Conservation (phyloP, 1,140 invertebrate genomes). For the Philopotamus ludificatus region DNA sequence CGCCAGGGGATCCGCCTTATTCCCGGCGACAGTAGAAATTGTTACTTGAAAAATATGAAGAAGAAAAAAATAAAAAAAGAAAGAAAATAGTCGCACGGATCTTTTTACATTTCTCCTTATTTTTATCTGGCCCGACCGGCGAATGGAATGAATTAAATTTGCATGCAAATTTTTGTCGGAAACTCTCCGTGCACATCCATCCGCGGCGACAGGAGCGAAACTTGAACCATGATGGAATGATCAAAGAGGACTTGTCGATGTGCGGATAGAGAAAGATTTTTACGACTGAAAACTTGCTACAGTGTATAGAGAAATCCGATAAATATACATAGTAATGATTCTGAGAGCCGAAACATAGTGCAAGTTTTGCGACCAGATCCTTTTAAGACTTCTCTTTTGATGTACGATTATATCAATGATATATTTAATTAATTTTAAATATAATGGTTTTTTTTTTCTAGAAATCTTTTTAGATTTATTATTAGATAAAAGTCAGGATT, state of each 20-base stretch:
- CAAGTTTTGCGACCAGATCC: no score
- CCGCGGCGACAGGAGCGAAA: background rate
- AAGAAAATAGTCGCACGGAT: background rate
- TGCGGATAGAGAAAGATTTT: background rate
- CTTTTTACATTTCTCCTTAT: conserved; percentile 13
- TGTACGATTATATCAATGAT: no score
- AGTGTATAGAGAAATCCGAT: conserved; percentile 4
- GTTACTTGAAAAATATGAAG: no score
- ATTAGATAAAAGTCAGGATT: no score
- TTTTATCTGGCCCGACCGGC: conserved; percentile 4
- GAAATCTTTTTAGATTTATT: no score
- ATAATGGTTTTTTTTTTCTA: no score
- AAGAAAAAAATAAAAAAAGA: no score
- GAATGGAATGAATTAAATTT: conserved; percentile 23
- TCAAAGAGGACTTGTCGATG: background rate
- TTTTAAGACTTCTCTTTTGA: no score
- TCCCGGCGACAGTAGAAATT: background rate
- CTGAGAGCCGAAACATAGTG: no score
- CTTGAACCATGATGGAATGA: conserved; percentile 14
- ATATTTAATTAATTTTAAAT: no score
- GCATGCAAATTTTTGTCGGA: conserved; percentile 18
- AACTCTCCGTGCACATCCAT: conserved; percentile 18
- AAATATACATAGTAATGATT: no score
- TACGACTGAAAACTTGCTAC: conserved; percentile 1
- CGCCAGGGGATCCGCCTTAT: background rate